phyloP scores from a whole-genome alignment of 2,797 vertebrate genomes.

The Hippocampus kuda region DNA sequence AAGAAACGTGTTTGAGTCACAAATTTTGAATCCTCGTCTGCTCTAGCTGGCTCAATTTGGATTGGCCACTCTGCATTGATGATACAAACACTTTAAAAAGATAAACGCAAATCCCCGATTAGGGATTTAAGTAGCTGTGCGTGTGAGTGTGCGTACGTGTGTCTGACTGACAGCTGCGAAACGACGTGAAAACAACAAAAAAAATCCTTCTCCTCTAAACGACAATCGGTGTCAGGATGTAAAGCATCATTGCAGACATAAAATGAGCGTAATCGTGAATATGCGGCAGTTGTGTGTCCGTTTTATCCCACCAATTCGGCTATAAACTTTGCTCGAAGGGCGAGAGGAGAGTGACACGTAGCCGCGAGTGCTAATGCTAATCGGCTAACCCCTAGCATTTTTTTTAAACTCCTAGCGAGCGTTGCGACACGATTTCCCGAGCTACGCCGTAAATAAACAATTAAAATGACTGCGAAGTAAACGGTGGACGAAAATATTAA shows the following conservation, averaged over 20 bases:
- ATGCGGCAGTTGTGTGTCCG: neutral
- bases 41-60: neutral
- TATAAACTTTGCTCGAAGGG: constrained; percentile 56
- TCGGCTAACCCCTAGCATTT: constrained; percentile 20
- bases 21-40: neutral
- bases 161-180: constrained; percentile 36
- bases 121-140: constrained; percentile 37
- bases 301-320: constrained; percentile 27
- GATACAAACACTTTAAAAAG: constrained; percentile 6
- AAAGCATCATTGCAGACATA: neutral
- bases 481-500: neutral
- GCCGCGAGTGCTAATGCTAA: constrained; percentile 42
- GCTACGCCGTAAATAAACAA: neutral
- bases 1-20: neutral
- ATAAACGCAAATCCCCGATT: constrained; percentile 51
- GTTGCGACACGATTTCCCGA: constrained; percentile 1
- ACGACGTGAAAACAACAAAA: constrained; percentile 6
- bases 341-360: constrained; percentile 59
- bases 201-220: neutral
- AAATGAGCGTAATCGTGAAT: neutral
- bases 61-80: constrained; percentile 7
- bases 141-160: constrained; percentile 16
- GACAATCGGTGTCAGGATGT: neutral
- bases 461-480: neutral
- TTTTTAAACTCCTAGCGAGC: constrained; percentile 9